Evolutionary conservation across 2,888 invertebrate genomes (phyloP), one percentile per base, ranked within the genome.

Genomic region (Nebria salina): DNA sequence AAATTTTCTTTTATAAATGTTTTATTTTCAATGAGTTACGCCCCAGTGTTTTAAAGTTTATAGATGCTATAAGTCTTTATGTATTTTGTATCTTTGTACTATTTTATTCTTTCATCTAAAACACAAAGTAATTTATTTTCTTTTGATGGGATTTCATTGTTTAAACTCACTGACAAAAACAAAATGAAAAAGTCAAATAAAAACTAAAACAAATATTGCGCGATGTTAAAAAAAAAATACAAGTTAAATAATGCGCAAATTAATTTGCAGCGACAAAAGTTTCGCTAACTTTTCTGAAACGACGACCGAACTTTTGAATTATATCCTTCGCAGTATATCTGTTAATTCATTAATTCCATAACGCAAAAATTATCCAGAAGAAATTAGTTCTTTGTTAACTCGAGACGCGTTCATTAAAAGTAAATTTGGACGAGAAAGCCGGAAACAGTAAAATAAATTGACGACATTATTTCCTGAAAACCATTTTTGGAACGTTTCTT

Each of bases 301-400:
- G 15, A 66, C 65, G 25, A 11, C 20, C 70, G 42, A 73, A 73
- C 73, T 73, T 34, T 34, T 26, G 42, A 73, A 73, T 73, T 73
- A 73, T 73, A 43, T 43, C 65, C 26, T 41, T 75, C 72, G 20
- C 41, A 25, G 70, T 80, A 72, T 75, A 80, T 80, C 75, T 75
- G 75, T 75, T 80, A 80, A 75, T 80, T 80, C 75, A 75, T 75
- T 80, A 80, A 73, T 77, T 77, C 26, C 34, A 26, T 11, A 75
- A 80, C 75, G 80, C 75, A 80, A 75, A 79, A 80, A 80, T 75
- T 75, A 75, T 75, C 75, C 75, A 75, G 72, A 68, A 80, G 75
- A 72, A 75, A 80, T 80, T 75, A 41, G 75, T 80, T 75, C 80
- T 80, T 75, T 80, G 80, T 80, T 75, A 79, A 78, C 65, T 73